A percentile compares a stretch with the other conserved stretches of the same genome.
Conservation (phyloP, 2,888 invertebrate species). For the Dermolepida albohirtum region DNA sequence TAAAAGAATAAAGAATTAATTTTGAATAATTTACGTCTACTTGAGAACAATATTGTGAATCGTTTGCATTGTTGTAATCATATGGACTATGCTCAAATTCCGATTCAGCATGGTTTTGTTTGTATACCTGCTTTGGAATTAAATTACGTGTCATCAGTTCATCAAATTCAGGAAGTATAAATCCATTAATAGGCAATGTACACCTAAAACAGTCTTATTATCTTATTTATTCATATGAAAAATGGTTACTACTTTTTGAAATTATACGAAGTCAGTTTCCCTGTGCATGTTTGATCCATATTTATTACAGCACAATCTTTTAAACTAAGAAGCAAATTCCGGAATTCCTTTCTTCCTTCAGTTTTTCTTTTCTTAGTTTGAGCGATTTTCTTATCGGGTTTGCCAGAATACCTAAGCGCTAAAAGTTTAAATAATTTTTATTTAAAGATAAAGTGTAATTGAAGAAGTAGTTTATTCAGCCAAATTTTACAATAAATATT, state of each 20-base stretch:
- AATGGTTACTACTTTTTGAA: slow-evolving; percentile 13
- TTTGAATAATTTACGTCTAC: slow-evolving; percentile 32
- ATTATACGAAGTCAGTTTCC: background rate
- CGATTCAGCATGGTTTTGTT: slow-evolving; percentile 7
- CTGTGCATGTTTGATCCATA: slow-evolving; percentile 1
- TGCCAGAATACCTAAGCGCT: slow-evolving; percentile 48
- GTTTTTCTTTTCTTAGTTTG: slow-evolving; percentile 33
- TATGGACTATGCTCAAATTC: slow-evolving; percentile 59
- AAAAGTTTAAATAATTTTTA: background rate
- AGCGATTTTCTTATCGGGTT: slow-evolving; percentile 36
- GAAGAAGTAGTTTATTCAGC: too few species aligned
- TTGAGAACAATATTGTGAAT: slow-evolving; percentile 66
- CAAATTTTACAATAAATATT: too few species aligned
- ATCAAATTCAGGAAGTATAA: slow-evolving; percentile 1
- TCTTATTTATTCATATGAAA: background rate
- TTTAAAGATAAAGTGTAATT: too few species aligned
- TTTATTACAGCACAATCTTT: background rate
- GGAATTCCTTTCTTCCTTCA: background rate
- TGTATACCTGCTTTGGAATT: slow-evolving; percentile 37
- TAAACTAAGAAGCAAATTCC: background rate
- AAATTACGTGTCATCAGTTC: slow-evolving; percentile 35
- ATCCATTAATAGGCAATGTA: slow-evolving; percentile 41
- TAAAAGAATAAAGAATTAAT: background rate
- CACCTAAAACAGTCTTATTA: slow-evolving; percentile 38
- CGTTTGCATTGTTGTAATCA: slow-evolving; percentile 70